These are phyloP conservation scores for Pseudochirops cupreus DNA, from an alignment of 2,797 vertebrate genomes.

Conservation along the genomic window DNA sequence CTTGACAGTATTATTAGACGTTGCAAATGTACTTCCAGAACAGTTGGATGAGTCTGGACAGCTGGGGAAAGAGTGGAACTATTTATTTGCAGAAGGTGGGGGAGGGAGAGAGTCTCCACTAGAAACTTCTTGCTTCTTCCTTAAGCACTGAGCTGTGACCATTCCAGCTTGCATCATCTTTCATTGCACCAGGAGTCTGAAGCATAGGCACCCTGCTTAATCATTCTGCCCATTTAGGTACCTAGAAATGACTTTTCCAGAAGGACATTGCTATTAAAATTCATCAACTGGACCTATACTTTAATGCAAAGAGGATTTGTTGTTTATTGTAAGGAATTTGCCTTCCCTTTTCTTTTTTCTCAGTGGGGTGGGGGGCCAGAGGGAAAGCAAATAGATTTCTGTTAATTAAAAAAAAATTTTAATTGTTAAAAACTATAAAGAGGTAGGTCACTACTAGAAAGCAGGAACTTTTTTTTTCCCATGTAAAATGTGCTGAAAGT, in stretches of 20 bases:
- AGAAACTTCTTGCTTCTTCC: slow-evolving; percentile 74
- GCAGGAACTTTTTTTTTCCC: neutral
- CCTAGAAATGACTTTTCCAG: neutral
- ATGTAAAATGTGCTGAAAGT: neutral
- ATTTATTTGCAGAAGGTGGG: slow-evolving; percentile 72
- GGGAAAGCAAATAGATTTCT: neutral
- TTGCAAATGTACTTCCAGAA: slow-evolving; percentile 64
- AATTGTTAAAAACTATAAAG: neutral
- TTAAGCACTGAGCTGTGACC: slow-evolving; percentile 59
- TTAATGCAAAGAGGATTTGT: neutral
- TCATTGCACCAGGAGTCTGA: slow-evolving; percentile 60
- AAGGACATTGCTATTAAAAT: neutral
- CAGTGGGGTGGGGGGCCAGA: neutral
- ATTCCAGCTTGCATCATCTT: slow-evolving; percentile 57
- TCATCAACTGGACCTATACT: neutral
- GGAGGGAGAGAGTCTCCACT: slow-evolving; percentile 56
- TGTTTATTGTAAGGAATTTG: neutral
- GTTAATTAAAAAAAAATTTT: neutral
- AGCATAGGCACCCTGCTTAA: fast-evolving
- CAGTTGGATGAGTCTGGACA: slow-evolving; percentile 74
- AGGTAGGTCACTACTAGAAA: neutral
- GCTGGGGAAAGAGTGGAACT: slow-evolving; percentile 67
- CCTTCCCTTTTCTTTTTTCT: neutral
- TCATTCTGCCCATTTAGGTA: neutral
- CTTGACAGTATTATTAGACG: neutral